Base-by-base conservation (phyloP, 2,113 vertebrate species). In the Xiphophorus maculatus region DNA sequence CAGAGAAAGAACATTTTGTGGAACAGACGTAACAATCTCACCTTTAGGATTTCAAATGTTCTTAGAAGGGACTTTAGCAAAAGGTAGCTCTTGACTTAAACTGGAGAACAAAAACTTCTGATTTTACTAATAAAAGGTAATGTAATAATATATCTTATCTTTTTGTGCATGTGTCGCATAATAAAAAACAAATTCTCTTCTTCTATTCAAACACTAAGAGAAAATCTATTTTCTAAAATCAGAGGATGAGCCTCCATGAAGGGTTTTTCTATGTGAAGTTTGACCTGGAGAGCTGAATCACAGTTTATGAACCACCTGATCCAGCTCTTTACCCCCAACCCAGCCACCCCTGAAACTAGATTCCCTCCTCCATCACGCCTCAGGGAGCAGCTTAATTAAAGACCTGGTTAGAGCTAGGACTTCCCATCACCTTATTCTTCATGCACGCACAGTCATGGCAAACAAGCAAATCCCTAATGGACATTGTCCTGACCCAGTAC, bases 321-420 rank as follows among this genome's bases (percentile, higher is more conserved):
- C 73, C 84, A 82, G 54, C 66, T 58, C 27, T 73, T 76, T 70
- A 73, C 73, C 73, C 17, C 2, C 84, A 79, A 83, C 29, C 79
- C 87, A 90, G 63, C 84, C 85, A 87, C 82, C 90, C 89, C 88
- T 92, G 89, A 91, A 93, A 94, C 91, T 89, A 88, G 81, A 91
- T 93, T 88, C 79, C 77, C 88, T 85, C 76, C 65, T 89, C 81
- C 90, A 92, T 89, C 91, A 91, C 88, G 91, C 91, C 91, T 91
- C 83, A 91, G 89, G 90, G 90, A 92, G 82, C 86, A 89, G 86
- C 92, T 92, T 92, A 92, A 94, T 94, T 93, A 91, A 93, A 89
- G 83, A 77, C 81, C 79, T 61, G 76, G 82, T 77, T 79, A 48
- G 77, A 88, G 89, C 58, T 76, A 79, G 82, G 85, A 83, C 86